phyloP scores from a whole-genome alignment of 2,113 vertebrate genomes.

The Telmatochromis brichardi region DNA sequence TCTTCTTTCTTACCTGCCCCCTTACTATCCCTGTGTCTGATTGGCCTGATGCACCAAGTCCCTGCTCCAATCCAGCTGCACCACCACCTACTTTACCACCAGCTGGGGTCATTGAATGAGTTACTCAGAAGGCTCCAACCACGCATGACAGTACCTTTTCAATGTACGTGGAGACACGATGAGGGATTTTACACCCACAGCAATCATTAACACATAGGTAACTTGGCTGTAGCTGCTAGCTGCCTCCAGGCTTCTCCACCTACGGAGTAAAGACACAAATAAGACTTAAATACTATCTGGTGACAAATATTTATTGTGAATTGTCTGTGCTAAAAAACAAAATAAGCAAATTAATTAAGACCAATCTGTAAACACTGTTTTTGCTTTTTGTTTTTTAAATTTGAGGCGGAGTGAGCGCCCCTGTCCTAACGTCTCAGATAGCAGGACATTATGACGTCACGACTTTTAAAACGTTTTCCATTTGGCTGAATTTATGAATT shows the following conservation, averaged over 20 bases:
- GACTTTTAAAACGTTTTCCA: background rate
- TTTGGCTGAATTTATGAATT: background rate
- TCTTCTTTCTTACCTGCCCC: background rate
- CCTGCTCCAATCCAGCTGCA: background rate
- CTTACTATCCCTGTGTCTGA: background rate
- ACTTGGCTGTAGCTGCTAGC: background rate
- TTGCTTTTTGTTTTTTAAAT: background rate
- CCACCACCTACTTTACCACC: background rate
- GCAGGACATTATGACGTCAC: background rate
- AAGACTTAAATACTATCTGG: background rate
- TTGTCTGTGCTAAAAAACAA: background rate
- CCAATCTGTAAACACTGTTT: background rate
- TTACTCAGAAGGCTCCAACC: background rate
- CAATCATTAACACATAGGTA: background rate
- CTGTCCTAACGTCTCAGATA: background rate
- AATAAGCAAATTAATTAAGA: background rate
- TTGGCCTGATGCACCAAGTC: background rate
- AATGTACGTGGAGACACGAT: background rate
- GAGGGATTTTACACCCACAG: background rate
- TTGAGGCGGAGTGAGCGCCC: background rate
- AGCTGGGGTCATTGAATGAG: background rate
- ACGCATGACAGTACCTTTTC: background rate
- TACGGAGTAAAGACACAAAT: background rate
- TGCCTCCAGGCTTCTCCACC: background rate
- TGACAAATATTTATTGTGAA: background rate